A percentile compares a stretch with the other conserved stretches of the same genome.
These are phyloP conservation scores for Timandra comae DNA, from an alignment of 2,888 invertebrate species.

Conservation along the genomic window DNA sequence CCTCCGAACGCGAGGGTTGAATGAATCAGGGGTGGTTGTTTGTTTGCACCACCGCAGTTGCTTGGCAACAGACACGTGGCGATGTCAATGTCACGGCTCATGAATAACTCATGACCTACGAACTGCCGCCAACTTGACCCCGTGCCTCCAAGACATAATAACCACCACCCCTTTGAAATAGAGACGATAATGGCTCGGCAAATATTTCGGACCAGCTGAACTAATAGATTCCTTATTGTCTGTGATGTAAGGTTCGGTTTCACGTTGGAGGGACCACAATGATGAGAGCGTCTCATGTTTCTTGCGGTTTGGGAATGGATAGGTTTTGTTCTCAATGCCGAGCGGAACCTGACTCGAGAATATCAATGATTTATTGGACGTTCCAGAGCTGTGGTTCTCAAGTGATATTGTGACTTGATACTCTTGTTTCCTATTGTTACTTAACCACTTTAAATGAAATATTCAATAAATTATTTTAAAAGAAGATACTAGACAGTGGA, in stretches of 20 bases:
- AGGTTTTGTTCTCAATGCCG: too few species aligned
- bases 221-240: not conserved
- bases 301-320: conserved; percentile 14
- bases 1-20: conserved; percentile 27
- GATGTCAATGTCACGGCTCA: conserved; percentile 51
- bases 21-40: conserved; percentile 34
- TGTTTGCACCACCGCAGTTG: conserved; percentile 51
- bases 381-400: too few species aligned
- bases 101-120: conserved; percentile 52
- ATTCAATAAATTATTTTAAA: too few species aligned
- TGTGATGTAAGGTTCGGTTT: conserved; percentile 4
- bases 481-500: too few species aligned
- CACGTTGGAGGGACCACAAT: conserved; percentile 9
- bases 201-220: not conserved
- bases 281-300: conserved; percentile 18
- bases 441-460: too few species aligned
- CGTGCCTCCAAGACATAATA: conserved; percentile 18
- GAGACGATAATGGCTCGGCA: conserved; percentile 2
- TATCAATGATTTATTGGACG: not conserved
- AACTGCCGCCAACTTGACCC: conserved; percentile 48
- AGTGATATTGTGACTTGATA: too few species aligned
- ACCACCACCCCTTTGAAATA: conserved; percentile 1
- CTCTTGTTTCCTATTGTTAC: too few species aligned
- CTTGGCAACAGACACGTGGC: conserved; percentile 56
- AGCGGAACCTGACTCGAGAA: too few species aligned